Evolutionary conservation across 2,888 invertebrate genomes (phyloP), one percentile per base, ranked within the genome.

Genomic region (Drosophila paramelanica): DNA sequence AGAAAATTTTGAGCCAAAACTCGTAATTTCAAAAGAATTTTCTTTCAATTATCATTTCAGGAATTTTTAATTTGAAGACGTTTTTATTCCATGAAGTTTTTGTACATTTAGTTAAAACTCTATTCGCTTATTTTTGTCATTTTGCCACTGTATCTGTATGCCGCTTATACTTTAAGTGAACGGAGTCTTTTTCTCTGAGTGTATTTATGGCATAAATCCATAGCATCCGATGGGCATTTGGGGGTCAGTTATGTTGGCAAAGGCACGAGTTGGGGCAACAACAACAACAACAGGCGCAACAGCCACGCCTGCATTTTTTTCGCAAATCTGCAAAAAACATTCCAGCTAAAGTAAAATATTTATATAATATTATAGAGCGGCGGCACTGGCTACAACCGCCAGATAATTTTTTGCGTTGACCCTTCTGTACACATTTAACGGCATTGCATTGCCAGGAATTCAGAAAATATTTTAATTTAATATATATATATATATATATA

Each of bases 381-480:
- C 41, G 17, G n/a, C n/a, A n/a, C n/a, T n/a, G n/a, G 41, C 17
- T 10, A 41, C 17, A 23, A 27, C 8, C 25, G 27, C 25, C 45
- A 10, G n/a, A 46, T 25, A 45, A 45, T 25, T 45, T 55, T 25
- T 17, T 17, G 8, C 10, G 10, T 17, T 17, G 17, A 10, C 41
- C 13, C 36, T 36, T 13, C 3, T 13, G 36, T 36, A 5, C 36
- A 13, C 31, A 5, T 36, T 13, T 41, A 64, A 38, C 23, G 46
- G 41, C 55, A 50, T 45, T 42, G 39, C n/a, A 33, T 25, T 41
- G 56, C 31, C 31, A 25, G 69, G 33, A 56, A 60, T 61, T 56
- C 36, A 23, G n/a, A 36, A 70, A 62, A 75, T 66, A 59, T 66
- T 75, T 66, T 56, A 71, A 59, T 71, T 71, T 70, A 20, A 10